Evolutionary conservation across 2,888 invertebrate genomes (phyloP).

Genomic region (Scaptomyza caliginosa): DNA sequence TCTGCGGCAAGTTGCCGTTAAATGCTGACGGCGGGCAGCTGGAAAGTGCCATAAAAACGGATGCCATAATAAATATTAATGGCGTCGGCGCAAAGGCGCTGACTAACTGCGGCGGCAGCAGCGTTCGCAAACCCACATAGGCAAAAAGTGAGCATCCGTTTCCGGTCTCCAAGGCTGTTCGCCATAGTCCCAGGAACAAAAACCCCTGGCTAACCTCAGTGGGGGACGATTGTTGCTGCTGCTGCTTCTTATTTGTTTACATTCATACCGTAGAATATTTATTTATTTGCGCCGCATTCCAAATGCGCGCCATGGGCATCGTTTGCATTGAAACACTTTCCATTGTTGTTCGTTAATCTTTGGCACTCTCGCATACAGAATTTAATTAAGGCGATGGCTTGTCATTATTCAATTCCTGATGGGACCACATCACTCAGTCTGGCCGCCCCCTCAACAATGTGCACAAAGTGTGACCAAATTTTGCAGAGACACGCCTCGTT

Average conservation of each 20-base stretch:
- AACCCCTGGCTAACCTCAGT: slow-evolving; percentile 22
- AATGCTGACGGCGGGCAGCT: slow-evolving; percentile 49
- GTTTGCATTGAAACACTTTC: slow-evolving; percentile 75
- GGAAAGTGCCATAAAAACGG: slow-evolving; percentile 66
- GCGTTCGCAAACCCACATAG: slow-evolving; percentile 29
- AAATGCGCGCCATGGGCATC: slow-evolving; percentile 63
- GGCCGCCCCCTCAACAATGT: background rate
- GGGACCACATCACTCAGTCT: slow-evolving; percentile 30
- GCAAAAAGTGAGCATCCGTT: slow-evolving; percentile 53
- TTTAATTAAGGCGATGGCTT: slow-evolving; percentile 70
- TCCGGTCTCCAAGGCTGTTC: slow-evolving; percentile 45
- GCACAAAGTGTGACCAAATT: slow-evolving; percentile 38
- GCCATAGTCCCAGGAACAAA: slow-evolving; percentile 11
- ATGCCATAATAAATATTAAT: slow-evolving; percentile 74
- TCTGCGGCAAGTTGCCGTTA: slow-evolving; percentile 55
- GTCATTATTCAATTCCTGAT: slow-evolving; percentile 62
- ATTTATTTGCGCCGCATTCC: slow-evolving; percentile 68
- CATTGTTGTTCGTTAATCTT: slow-evolving; percentile 71
- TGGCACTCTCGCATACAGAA: slow-evolving; percentile 60
- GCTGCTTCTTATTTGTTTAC: slow-evolving; percentile 19
- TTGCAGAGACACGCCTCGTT: slow-evolving; percentile 10
- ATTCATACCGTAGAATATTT: slow-evolving; percentile 59
- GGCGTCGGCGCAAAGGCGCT: slow-evolving; percentile 16
- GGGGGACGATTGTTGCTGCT: slow-evolving; percentile 14
- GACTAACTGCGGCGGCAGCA: slow-evolving; percentile 32